A percentile compares a stretch with the other conserved stretches of the same genome.
These are phyloP conservation scores for Notothenia coriiceps DNA, from an alignment of 2,113 vertebrate species.

Conservation along the genomic window DNA sequence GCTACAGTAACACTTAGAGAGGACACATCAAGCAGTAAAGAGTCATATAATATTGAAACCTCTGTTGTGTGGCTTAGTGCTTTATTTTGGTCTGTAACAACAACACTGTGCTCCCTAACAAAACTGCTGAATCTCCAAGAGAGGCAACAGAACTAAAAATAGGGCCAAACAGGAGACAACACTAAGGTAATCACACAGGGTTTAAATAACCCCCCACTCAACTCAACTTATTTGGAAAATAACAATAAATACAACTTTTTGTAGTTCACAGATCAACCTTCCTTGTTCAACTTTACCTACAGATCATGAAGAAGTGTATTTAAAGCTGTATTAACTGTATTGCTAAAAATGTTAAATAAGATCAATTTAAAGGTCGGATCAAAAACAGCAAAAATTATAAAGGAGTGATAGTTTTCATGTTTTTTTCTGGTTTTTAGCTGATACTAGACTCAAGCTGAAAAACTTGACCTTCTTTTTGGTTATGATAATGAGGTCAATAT, in stretches of 20 bases:
- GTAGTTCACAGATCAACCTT: not conserved
- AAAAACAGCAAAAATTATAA: too few species aligned
- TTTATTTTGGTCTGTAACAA: not conserved
- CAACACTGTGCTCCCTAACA: not conserved
- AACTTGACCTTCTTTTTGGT: not conserved
- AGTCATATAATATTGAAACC: not conserved
- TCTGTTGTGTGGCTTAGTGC: not conserved
- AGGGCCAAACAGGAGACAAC: not conserved
- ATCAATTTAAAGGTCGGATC: too few species aligned
- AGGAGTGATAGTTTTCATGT: not conserved
- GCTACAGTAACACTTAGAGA: not conserved
- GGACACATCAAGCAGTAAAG: not conserved
- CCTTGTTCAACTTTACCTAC: not conserved
- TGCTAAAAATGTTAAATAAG: too few species aligned
- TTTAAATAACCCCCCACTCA: not conserved
- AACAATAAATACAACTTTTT: not conserved
- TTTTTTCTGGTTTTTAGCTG: not conserved
- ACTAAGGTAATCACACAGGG: not conserved
- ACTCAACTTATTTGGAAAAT: not conserved
- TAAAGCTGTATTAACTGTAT: too few species aligned
- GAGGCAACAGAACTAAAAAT: not conserved
- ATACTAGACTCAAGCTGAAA: not conserved
- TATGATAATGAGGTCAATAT: slow-evolving; percentile 4
- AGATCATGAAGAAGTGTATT: not conserved
- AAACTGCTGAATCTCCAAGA: not conserved